Conservation (phyloP, 2,113 vertebrate genomes). For the Hymenochirus boettgeri region DNA sequence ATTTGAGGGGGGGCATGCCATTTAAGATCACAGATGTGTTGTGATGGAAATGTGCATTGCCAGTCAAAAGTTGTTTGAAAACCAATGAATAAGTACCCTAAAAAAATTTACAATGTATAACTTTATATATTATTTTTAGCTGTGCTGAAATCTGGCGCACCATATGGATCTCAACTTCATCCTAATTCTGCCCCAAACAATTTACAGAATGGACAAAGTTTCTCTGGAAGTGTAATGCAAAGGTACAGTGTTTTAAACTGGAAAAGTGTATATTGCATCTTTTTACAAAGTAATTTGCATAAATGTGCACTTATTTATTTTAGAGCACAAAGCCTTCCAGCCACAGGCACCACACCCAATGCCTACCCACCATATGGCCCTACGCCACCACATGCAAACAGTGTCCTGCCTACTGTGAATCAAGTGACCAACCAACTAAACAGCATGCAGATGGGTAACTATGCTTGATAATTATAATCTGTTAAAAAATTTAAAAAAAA, state of each 20-base stretch:
- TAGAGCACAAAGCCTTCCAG: slow-evolving; percentile 44
- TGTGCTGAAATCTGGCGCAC: slow-evolving; percentile 64
- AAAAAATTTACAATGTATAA: too few species aligned
- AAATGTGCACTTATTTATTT: neutral
- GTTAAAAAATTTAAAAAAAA: too few species aligned
- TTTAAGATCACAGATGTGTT: too few species aligned
- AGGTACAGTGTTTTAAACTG: slow-evolving; percentile 45
- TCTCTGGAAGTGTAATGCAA: slow-evolving; percentile 56
- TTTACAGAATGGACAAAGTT: slow-evolving; percentile 63
- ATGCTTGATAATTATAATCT: slow-evolving; percentile 65
- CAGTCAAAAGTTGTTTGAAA: too few species aligned
- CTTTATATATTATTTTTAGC: slow-evolving; percentile 57
- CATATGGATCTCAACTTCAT: slow-evolving; percentile 57
- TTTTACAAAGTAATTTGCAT: neutral
- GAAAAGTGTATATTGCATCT: neutral
- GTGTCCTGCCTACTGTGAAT: slow-evolving; percentile 56
- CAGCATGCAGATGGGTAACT: slow-evolving; percentile 78
- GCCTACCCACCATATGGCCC: slow-evolving; percentile 58
- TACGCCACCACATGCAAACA: slow-evolving; percentile 60
- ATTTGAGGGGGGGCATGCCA: too few species aligned
- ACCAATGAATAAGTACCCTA: too few species aligned
- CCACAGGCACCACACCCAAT: slow-evolving; percentile 42
- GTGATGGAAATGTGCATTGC: too few species aligned
- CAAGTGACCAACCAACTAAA: slow-evolving; percentile 78
- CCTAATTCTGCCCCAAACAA: slow-evolving; percentile 53